These are phyloP conservation scores for Dromius quadrimaculatus DNA, from an alignment of 2,888 invertebrate genomes.

Conservation along the genomic window DNA sequence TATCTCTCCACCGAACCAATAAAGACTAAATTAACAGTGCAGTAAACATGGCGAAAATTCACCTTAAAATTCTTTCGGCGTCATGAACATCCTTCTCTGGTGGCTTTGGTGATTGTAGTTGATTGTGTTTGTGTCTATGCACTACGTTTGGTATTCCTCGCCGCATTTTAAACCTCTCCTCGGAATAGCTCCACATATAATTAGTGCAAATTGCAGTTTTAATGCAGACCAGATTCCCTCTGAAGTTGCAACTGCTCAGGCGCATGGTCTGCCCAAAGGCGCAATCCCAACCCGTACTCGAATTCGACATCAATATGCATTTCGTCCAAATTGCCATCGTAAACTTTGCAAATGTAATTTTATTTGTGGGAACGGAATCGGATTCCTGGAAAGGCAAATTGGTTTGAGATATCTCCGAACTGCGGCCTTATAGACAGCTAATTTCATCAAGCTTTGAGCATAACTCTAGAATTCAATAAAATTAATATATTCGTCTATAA, in stretches of 20 bases:
- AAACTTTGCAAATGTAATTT: conserved; percentile 30
- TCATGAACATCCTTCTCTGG: conserved; percentile 28
- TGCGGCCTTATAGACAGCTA: neutral
- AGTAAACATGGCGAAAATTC: conserved; percentile 49
- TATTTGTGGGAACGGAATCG: conserved; percentile 25
- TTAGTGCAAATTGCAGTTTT: conserved; percentile 51
- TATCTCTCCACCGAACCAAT: conserved; percentile 43
- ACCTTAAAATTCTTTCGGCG: conserved; percentile 46
- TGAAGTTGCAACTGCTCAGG: neutral
- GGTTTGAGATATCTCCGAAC: neutral
- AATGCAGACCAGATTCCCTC: conserved; percentile 51
- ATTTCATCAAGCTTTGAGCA: neutral
- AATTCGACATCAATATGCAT: conserved; percentile 9
- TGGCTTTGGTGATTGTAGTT: neutral
- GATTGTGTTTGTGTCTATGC: conserved; percentile 35
- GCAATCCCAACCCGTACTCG: neutral
- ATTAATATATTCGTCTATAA: neutral
- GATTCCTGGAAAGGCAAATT: neutral
- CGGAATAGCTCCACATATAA: conserved; percentile 50
- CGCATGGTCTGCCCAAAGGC: conserved; percentile 1
- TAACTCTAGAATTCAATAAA: neutral
- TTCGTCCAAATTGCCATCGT: conserved; percentile 10
- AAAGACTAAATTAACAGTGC: conserved; percentile 52
- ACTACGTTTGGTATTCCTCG: conserved; percentile 44
- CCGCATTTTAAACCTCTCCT: conserved; percentile 47